Evolutionary conservation across 2,113 vertebrate genomes (phyloP).

Genomic region (Apodemus sylvaticus): DNA sequence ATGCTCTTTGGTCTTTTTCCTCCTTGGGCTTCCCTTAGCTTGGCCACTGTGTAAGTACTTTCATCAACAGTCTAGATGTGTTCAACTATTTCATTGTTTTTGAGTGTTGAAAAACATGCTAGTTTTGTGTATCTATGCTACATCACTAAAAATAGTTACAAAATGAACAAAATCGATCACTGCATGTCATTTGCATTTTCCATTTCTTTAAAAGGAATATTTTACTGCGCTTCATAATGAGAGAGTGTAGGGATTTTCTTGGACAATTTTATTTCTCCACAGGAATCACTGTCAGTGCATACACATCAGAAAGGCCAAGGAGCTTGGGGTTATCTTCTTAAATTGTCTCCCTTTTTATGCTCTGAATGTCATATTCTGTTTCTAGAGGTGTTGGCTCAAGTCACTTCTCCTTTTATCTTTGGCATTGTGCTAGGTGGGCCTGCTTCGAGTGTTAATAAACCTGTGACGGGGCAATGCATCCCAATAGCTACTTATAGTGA

Average conservation of each 20-base stretch:
- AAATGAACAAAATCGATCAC: background rate
- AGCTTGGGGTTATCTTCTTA: background rate
- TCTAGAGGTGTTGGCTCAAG: background rate
- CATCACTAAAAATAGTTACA: background rate
- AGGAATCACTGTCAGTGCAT: background rate
- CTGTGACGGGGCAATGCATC: background rate
- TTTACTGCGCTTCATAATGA: background rate
- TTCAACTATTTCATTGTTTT: background rate
- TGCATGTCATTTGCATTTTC: background rate
- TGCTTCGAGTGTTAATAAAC: background rate
- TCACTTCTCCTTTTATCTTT: background rate
- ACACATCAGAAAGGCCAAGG: background rate
- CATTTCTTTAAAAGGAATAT: background rate
- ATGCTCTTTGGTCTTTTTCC: constrained; percentile 82
- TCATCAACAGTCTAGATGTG: constrained; percentile 40
- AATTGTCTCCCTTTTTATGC: background rate
- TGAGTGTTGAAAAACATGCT: background rate
- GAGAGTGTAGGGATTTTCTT: background rate
- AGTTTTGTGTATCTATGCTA: background rate
- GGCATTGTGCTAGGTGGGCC: fast-evolving
- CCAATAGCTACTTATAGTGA: background rate
- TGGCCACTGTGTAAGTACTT: constrained; percentile 98
- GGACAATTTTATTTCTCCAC: constrained; percentile 17
- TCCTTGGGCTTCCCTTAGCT: constrained; percentile 93
- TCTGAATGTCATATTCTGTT: background rate